Evolutionary conservation across 2,888 invertebrate species (phyloP), one percentile per base, ranked within the genome.

Genomic region (Dolomedes plantarius): DNA sequence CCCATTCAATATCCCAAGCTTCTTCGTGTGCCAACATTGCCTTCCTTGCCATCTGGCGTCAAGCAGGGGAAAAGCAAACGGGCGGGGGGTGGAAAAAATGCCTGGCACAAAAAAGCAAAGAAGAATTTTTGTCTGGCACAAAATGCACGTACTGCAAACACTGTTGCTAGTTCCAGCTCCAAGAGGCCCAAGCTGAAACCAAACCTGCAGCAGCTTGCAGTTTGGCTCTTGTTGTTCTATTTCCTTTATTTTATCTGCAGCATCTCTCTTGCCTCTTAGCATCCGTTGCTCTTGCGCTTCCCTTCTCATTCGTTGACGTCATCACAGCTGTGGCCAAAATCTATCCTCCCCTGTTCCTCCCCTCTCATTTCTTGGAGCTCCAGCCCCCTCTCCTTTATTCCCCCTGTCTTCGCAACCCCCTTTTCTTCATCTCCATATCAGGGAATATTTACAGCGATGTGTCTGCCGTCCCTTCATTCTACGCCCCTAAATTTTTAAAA

Each of bases 221-320:
- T 69, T 86, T 39, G 77, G 74, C 82, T 83, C 73, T 80, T 73
- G 72, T 86, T 86, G 78, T 79, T 86, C 74, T 79, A 74, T 79
- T 86, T 86, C 78, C 85, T 79, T 79, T 86, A 86, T 86, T 79
- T 79, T 78, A 86, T 78, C 78, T 79, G 78, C 85, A 79, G 78
- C 78, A 74, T 79, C 85, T 79, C 78, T 69, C 85, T 73, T 79
- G 79, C 75, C 86, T 79, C 86, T 86, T 86, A 80, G 86, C 86
- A 75, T 77, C 72, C 76, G 72, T 77, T 77, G 67, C 83, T 85
- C 83, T 73, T 41, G 72, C 74, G 74, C 79, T 74, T 76, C 75
- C 80, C 80, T 86, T 86, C 80, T 86, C 86, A 80, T 86, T 72
- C 86, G 71, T 86, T 86, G 86, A 86, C 86, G 86, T 86, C 86